Evolutionary conservation across 2,888 invertebrate species (phyloP), one percentile per base, ranked within the genome.

Genomic region (Agonopterix heracliana): DNA sequence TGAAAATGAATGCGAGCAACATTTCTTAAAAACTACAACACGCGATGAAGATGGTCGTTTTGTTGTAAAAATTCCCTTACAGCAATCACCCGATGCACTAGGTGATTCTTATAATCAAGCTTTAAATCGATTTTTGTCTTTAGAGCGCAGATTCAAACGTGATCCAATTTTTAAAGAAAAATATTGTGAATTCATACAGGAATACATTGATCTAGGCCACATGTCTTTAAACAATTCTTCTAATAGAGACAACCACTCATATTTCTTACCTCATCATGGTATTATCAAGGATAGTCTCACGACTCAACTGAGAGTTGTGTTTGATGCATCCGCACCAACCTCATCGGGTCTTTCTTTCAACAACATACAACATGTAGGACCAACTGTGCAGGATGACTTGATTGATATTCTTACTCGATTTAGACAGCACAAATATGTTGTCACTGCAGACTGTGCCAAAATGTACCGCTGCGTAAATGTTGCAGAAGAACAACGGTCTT

Each of bases 21-120:
- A n/a, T n/a, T n/a, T n/a, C n/a, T n/a, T n/a, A n/a, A n/a, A n/a
- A n/a, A n/a, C n/a, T 11, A 58, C 54, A 3, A 41, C 0, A 2
- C 58, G 61, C 36, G 38, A 53, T 1, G 13, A 44, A 1, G 38
- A 56, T 7, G 62, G 62, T 11, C 49, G 52, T 0, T 60, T 61
- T 51, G 44, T 57, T 2, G 61, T 63, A 0, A 56, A 54, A 0
- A 54, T 60, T 9, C 61, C 62, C 3, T 38, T 62, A 9, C 57
- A 58, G 17, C 38, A 51, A 3, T 35, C 51, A 9, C 58, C 58
- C 8, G 36, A 41, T 7, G 34, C 14, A 0, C 41, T 60, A 47
- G 62, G 63, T 1, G 55, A 62, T 10, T 64, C 63, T 0, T 60
- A 50, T 12, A 3, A 17, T 5, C 52, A 51, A 44, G 62, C 63